A percentile compares a stretch with the other conserved stretches of the same genome.
Evolutionary conservation across 2,797 vertebrate species (phyloP).

Genomic region (Leptodactylus fallax): DNA sequence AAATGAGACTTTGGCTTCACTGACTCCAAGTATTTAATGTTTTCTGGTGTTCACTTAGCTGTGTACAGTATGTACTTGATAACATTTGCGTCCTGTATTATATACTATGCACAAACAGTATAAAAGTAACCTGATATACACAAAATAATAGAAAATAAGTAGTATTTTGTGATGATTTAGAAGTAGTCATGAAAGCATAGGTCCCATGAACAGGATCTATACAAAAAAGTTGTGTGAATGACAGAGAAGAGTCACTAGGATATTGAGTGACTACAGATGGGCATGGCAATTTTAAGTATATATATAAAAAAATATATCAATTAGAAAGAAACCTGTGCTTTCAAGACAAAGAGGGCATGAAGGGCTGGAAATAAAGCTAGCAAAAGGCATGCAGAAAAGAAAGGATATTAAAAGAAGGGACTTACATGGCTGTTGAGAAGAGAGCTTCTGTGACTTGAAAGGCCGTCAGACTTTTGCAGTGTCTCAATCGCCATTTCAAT

Average conservation of each 20-base stretch:
- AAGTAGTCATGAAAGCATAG: slow-evolving; percentile 35
- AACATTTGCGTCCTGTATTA: too few relatives aligned
- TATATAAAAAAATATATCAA: not conserved
- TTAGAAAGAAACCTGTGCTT: slow-evolving; percentile 27
- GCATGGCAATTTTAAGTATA: not conserved
- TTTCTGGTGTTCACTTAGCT: not conserved
- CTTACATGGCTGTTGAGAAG: slow-evolving; percentile 89
- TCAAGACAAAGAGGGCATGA: slow-evolving; percentile 10
- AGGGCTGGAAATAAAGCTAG: slow-evolving; percentile 3
- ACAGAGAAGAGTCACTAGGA: not conserved
- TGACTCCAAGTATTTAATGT: too few relatives aligned
- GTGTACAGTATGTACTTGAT: too few relatives aligned
- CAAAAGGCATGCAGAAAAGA: slow-evolving; percentile 79
- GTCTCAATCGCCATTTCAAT: slow-evolving; percentile 89
- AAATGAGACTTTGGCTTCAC: too few relatives aligned
- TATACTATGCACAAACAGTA: not conserved
- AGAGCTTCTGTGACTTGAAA: slow-evolving; percentile 86
- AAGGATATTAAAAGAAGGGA: slow-evolving; percentile 79
- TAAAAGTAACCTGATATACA: not conserved
- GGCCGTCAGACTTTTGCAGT: slow-evolving; percentile 87
- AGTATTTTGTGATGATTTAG: not conserved
- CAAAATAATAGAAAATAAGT: slow-evolving; percentile 36
- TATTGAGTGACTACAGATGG: not conserved
- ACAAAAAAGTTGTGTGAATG: too few relatives aligned
- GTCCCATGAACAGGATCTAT: slow-evolving; percentile 5